phyloP scores from a whole-genome alignment of 2,797 vertebrate genomes.

The Macropus fuliginosus region DNA sequence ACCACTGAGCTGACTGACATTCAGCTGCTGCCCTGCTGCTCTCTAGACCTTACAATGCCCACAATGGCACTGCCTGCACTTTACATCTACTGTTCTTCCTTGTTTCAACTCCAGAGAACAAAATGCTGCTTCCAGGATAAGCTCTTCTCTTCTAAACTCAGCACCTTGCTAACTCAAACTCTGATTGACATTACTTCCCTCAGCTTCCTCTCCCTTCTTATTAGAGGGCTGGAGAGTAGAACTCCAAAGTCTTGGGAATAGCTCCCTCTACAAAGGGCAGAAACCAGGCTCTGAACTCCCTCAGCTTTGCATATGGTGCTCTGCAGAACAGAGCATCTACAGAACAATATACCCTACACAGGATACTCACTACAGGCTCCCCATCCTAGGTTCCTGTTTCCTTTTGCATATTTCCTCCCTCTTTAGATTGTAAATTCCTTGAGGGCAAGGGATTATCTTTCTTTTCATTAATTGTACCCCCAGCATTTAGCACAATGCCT shows the following conservation, averaged over 20 bases:
- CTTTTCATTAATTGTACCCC: not conserved
- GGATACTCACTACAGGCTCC: not conserved
- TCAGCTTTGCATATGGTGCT: too few species aligned
- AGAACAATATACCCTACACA: not conserved
- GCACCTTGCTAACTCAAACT: not conserved
- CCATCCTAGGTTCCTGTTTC: not conserved
- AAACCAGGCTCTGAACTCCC: not conserved
- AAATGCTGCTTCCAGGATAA: not conserved
- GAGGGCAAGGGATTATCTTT: not conserved
- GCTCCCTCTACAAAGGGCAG: not conserved
- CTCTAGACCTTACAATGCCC: not conserved
- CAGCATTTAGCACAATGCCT: not conserved
- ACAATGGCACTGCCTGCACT: not conserved
- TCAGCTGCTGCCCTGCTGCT: not conserved
- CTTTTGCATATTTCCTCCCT: not conserved
- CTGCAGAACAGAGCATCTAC: not conserved
- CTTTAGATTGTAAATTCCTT: not conserved
- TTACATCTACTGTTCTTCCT: not conserved
- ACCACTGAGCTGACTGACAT: not conserved
- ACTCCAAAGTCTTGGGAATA: not conserved
- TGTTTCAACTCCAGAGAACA: not conserved
- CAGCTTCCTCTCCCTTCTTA: not conserved
- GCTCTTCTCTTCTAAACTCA: not conserved
- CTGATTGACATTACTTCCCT: not conserved
- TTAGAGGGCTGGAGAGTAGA: not conserved